Evolutionary conservation across 2,888 invertebrate genomes (phyloP).

Genomic region (Drosophila parthenogenetica): DNA sequence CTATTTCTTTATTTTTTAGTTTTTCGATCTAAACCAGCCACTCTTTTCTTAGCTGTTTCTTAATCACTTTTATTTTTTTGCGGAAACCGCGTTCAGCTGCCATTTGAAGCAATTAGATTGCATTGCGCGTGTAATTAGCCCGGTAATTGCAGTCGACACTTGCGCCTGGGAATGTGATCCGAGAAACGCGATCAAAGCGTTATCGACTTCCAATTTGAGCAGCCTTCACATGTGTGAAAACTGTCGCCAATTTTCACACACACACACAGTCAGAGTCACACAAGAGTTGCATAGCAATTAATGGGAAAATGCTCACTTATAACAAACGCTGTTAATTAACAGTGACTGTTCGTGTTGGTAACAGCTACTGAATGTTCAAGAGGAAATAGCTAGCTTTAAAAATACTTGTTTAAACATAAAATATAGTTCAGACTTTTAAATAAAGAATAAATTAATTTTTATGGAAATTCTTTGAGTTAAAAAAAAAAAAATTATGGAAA

Average conservation of each 20-base stretch:
- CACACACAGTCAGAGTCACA: not conserved
- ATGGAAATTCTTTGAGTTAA: no score
- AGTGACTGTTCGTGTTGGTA: no score
- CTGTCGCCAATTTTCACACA: conserved; percentile 61
- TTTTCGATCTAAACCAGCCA: not conserved
- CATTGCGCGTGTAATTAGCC: conserved; percentile 65
- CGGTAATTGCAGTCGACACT: conserved; percentile 60
- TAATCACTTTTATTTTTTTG: conserved; percentile 24
- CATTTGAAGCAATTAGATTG: conserved; percentile 57
- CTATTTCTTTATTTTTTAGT: conserved; percentile 10
- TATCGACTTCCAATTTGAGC: not conserved
- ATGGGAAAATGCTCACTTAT: not conserved
- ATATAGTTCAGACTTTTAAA: no score
- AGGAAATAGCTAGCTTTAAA: no score
- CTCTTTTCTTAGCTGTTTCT: not conserved
- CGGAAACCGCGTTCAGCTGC: conserved; percentile 36
- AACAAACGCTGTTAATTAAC: conserved; percentile 5
- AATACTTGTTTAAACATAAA: no score
- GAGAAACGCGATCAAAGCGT: conserved; percentile 6
- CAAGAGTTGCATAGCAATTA: not conserved
- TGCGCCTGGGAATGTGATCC: conserved; percentile 27
- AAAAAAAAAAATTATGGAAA: no score
- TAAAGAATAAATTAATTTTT: no score
- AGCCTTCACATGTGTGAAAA: conserved; percentile 37
- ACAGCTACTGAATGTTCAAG: no score